Evolutionary conservation across 2,797 vertebrate species (phyloP).

Genomic region (Carcharodon carcharias): DNA sequence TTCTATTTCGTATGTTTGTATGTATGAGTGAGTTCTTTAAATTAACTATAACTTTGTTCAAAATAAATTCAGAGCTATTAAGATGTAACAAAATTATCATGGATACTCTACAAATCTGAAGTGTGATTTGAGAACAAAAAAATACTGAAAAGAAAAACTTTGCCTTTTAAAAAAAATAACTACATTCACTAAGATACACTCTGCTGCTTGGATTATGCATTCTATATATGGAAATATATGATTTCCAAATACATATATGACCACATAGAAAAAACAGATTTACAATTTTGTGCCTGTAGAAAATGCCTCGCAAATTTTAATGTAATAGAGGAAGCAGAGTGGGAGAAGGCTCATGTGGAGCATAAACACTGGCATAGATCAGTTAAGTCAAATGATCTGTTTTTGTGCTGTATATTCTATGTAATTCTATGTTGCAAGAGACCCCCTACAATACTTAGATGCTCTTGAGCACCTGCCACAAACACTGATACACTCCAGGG

Average conservation of each 20-base stretch:
- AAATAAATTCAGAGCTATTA: background rate
- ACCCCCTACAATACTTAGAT: background rate
- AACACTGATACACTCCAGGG: background rate
- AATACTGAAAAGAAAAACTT: background rate
- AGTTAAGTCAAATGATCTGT: background rate
- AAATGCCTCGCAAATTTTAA: background rate
- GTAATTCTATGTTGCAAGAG: background rate
- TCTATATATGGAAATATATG: background rate
- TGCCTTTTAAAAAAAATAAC: background rate
- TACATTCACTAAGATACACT: background rate
- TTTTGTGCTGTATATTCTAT: background rate
- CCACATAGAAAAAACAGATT: background rate
- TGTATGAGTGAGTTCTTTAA: background rate
- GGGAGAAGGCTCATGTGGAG: background rate
- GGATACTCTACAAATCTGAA: constrained; percentile 13
- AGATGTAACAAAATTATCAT: background rate
- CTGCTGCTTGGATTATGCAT: background rate
- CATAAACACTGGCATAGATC: background rate
- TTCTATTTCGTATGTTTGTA: no score
- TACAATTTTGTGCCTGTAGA: background rate
- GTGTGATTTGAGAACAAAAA: constrained; percentile 3
- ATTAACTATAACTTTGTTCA: background rate
- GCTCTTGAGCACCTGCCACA: background rate
- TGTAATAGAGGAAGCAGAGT: background rate
- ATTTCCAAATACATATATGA: no score